Evolutionary conservation across 2,888 invertebrate species (phyloP), one percentile per base, ranked within the genome.

Genomic region (Tipula lateralis): DNA sequence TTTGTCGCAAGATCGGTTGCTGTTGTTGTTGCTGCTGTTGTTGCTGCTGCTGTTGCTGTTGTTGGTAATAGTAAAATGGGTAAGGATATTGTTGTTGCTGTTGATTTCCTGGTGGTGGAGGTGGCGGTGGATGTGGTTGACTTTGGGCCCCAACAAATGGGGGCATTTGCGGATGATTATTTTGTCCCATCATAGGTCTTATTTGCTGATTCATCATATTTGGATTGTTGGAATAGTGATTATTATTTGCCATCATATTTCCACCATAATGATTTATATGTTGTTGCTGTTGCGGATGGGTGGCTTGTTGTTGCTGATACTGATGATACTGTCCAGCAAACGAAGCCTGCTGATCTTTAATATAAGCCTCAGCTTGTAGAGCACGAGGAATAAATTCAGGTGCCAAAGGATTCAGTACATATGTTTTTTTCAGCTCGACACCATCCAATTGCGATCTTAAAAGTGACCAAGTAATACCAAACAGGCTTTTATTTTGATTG

Each of bases 341-440:
- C 16, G 85, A 87, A 3, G 89, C 89, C 86, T 90, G 90, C 39
- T 91, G 87, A 7, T 86, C 89, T 50, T 90, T 89, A 44, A 91
- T 88, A 86, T 91, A 91, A 0, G 91, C 90, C 87, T 91, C 91
- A 2, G 91, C 90, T 86, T 91, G 90, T 86, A 89, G 88, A 85
- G 92, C 91, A 39, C 94, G 91, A 0, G 96, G 96, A 50, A 96
- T 92, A 89, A 96, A 96, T 88, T 95, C 95, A 0, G 95, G 94
- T 0, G 96, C 96, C 84, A 95, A 89, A 0, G 96, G 96, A 90
- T 96, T 96, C n/a, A 96, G 90, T 2, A 94, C 93, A 88, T 94
- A 95, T 2, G 93, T 93, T 86, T 94, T 94, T 87, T 94, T 94
- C 87, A 95, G 90, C 88, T 95, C 95, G 1, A 95, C 93, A 7